Percentiles rank a stretch among this genome's conserved stretches.
These are phyloP conservation scores for Meandrina meandrites DNA, from an alignment of 92 coral and sea anemone species.

Conservation along the genomic window DNA sequence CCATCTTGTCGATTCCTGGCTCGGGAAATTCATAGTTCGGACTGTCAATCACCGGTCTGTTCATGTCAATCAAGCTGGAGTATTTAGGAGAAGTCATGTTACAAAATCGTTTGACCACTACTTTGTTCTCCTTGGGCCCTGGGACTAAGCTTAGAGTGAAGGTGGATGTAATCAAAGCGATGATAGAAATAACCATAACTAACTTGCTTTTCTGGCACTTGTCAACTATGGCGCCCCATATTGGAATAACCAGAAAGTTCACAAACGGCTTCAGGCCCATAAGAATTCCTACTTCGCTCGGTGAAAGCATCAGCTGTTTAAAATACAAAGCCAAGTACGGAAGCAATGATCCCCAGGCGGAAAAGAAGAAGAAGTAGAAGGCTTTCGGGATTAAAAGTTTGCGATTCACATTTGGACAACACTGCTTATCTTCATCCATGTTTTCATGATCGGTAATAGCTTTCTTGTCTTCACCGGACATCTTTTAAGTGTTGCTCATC, in stretches of 20 bases:
- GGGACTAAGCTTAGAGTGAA: slow-evolving; percentile 89
- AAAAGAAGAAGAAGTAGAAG: slow-evolving; percentile 95
- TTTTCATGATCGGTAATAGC: slow-evolving; percentile 58
- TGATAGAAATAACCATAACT: slow-evolving; percentile 85
- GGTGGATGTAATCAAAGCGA: slow-evolving; percentile 87
- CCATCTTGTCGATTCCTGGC: slow-evolving; percentile 95
- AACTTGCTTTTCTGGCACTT: slow-evolving; percentile 95
- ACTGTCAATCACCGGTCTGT: slow-evolving; percentile 78
- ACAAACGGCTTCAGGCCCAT: slow-evolving; percentile 99
- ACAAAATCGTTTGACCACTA: slow-evolving; percentile 81
- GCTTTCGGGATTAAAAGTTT: slow-evolving; percentile 85
- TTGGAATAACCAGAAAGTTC: slow-evolving; percentile 95
- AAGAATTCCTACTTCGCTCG: slow-evolving; percentile 96
- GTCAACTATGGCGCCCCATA: slow-evolving; percentile 99
- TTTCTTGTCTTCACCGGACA: slow-evolving; percentile 69
- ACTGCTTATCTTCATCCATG: slow-evolving; percentile 50
- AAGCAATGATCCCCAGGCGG: slow-evolving; percentile 97
- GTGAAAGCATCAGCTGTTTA: slow-evolving; percentile 95
- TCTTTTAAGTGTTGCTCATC: slow-evolving; percentile 10
- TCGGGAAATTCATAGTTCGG: slow-evolving; percentile 87
- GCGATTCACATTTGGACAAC: slow-evolving; percentile 95
- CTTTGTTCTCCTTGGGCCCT: slow-evolving; percentile 83
- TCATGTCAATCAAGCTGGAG: slow-evolving; percentile 64
- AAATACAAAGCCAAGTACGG: slow-evolving; percentile 97
- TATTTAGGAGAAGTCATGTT: slow-evolving; percentile 72